These are phyloP conservation scores for Larimichthys polyactis DNA, from an alignment of 2,113 vertebrate genomes.

Conservation along the genomic window DNA sequence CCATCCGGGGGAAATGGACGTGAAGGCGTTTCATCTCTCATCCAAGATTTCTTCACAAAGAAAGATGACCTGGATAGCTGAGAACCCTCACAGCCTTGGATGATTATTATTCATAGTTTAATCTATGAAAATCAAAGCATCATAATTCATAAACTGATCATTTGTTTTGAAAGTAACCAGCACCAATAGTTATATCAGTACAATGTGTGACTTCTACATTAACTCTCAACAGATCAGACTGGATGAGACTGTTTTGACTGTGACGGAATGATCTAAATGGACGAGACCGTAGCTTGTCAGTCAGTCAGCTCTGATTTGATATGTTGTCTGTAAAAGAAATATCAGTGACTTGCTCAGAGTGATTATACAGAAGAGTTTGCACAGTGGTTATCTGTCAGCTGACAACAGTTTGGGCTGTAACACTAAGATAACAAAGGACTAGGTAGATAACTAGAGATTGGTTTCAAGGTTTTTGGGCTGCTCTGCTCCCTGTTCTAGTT, in stretches of 20 bases:
- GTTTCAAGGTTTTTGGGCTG: conserved; percentile 36
- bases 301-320: background rate
- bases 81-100: no score
- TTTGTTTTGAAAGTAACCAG: background rate
- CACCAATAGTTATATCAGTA: no score
- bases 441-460: conserved; percentile 13
- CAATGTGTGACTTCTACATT: background rate
- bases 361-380: background rate
- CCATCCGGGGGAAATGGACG: no score
- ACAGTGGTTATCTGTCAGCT: conserved; percentile 32
- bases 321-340: background rate
- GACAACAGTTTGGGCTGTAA: conserved; percentile 22
- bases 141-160: background rate
- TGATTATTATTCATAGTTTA: background rate
- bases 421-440: background rate
- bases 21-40: no score
- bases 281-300: background rate
- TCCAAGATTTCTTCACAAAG: no score
- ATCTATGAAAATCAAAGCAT: background rate
- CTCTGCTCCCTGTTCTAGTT: background rate
- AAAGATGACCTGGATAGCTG: no score
- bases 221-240: background rate
- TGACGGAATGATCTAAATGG: background rate
- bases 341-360: background rate
- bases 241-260: conserved; percentile 9